Base-by-base conservation (phyloP, 1,140 invertebrate genomes). In the Heliconius congener region DNA sequence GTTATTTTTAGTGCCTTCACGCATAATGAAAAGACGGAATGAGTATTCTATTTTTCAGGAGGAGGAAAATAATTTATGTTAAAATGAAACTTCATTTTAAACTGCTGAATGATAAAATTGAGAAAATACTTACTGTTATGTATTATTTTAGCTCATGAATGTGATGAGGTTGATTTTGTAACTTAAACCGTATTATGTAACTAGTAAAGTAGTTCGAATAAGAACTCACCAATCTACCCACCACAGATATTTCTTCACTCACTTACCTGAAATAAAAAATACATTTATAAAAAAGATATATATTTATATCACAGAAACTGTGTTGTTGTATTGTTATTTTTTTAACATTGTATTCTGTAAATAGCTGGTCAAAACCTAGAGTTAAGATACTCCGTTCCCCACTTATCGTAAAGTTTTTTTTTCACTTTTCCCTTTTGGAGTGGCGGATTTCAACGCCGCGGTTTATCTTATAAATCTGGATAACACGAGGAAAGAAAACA, bases 181-280 rank as follows among this genome's bases (percentile, higher is more conserved):
- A 34, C 34, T 34, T 34, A 34, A 34, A 34, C 34, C 34, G 34
- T 34, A 4, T 4, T 46, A 46, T 16, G 1, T 46, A 16, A 13
- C 13, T 46, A 3, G 42, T 46, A 16, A 46, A 11, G 42, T 42
- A 13, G 3, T 3, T 13, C 16, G 4, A 46, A 4, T 46, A 46
- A 46, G 4, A 46, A 57, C 55, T 57, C 8, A 57, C 55, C 50
- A 8, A 52, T 57, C n/a, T n/a, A n/a, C 1, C n/a, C n/a, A 57
- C 52, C 52, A 57, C 9, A 9, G 9, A 23, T 23, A 57, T n/a
- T 57, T 60, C 3, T 16, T 57, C 60, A 9, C 42, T 27, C 3
- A 78, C 76, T 78, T 78, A 78, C 76, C 76, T 78, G 76, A 78
- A 78, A 78, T 34, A 78, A 57, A 78, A 55, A 23, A 37, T 27